A percentile compares a stretch with the other conserved stretches of the same genome.
Conservation (phyloP, 2,888 invertebrate species). For the Spilarctia lutea region DNA sequence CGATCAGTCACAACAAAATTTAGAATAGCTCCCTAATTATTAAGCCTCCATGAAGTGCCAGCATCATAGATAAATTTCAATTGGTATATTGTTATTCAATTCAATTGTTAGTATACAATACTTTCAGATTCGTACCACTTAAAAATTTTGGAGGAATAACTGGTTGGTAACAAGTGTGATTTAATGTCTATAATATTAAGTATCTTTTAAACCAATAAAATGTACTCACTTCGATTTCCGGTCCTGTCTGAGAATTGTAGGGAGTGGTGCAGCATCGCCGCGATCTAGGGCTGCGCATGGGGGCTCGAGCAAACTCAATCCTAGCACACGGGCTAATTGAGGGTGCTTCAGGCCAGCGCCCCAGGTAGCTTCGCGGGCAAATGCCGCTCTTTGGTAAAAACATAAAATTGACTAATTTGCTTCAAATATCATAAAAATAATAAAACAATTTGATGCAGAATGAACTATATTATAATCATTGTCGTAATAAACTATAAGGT, state of each 20-base stretch:
- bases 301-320: slow-evolving; percentile 94
- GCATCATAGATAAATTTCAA: too few species aligned
- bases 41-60: too few species aligned
- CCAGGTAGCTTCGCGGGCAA: slow-evolving; percentile 95
- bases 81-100: too few species aligned
- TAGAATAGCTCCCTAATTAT: too few species aligned
- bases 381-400: slow-evolving; percentile 88
- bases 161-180: too few species aligned
- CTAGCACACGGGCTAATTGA: slow-evolving; percentile 93
- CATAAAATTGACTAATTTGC: not conserved
- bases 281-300: slow-evolving; percentile 96
- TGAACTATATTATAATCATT: not conserved
- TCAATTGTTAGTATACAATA: too few species aligned
- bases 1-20: too few species aligned
- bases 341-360: slow-evolving; percentile 93
- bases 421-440: not conserved
- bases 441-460: not conserved
- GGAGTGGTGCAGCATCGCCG: slow-evolving; percentile 94
- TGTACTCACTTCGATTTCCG: slow-evolving; percentile 81
- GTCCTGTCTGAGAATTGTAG: slow-evolving; percentile 87
- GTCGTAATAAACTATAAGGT: not conserved
- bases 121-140: too few species aligned
- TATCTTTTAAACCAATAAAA: not conserved
- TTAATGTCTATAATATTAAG: too few species aligned
- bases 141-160: too few species aligned